phyloP scores from a whole-genome alignment of 2,797 vertebrate species.

The Platyrinchus mystaceus region DNA sequence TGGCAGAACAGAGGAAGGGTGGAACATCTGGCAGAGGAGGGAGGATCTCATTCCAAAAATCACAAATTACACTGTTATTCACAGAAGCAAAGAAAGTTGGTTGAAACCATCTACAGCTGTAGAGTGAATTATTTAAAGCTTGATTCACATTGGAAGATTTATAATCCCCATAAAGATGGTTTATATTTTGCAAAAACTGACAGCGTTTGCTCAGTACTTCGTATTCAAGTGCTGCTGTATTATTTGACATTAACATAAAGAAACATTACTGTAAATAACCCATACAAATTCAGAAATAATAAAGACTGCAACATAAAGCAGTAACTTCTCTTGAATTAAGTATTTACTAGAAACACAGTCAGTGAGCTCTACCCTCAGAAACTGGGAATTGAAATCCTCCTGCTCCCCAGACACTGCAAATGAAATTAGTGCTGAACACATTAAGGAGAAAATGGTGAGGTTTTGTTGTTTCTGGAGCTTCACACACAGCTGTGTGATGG shows the following conservation, averaged over 20 bases:
- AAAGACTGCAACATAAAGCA: neutral
- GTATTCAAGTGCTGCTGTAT: neutral
- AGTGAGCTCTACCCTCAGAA: neutral
- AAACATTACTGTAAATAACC: neutral
- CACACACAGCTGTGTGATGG: neutral
- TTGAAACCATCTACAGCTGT: neutral
- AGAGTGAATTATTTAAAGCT: neutral
- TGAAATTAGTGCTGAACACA: neutral
- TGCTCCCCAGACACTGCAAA: neutral
- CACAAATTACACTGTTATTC: neutral
- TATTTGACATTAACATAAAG: neutral
- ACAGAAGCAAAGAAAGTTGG: neutral
- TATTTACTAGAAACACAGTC: neutral
- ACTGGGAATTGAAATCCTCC: neutral
- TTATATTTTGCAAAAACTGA: neutral
- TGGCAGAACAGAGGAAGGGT: conserved; percentile 26
- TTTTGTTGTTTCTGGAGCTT: neutral
- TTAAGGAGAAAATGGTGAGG: neutral
- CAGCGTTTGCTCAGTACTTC: neutral
- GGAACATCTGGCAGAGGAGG: conserved; percentile 28
- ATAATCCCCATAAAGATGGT: neutral
- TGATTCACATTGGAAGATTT: neutral
- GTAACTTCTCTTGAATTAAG: neutral
- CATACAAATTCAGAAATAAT: neutral
- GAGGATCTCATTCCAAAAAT: conserved; percentile 13